These are phyloP conservation scores for Hypercompe scribonia DNA, from an alignment of 2,888 invertebrate genomes.

Conservation along the genomic window DNA sequence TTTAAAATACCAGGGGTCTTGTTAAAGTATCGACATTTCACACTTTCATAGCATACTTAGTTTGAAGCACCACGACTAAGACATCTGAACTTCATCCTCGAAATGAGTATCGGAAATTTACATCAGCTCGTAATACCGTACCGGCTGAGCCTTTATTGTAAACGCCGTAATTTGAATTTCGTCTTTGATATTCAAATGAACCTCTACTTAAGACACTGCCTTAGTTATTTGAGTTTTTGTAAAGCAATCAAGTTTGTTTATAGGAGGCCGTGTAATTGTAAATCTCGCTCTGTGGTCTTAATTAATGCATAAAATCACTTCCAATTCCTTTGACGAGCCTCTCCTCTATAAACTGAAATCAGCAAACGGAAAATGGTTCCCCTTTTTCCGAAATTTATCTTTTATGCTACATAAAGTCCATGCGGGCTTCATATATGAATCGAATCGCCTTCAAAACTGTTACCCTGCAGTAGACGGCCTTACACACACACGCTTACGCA, in stretches of 20 bases:
- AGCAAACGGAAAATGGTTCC: conserved; percentile 63
- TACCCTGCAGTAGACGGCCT: conserved; percentile 16
- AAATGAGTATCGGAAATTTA: conserved; percentile 87
- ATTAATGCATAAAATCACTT: conserved; percentile 83
- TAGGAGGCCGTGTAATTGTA: conserved; percentile 83
- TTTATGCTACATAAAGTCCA: conserved; percentile 43
- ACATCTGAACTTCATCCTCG: conserved; percentile 81
- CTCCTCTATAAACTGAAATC: conserved; percentile 66
- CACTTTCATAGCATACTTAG: conserved; percentile 54
- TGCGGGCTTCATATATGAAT: conserved; percentile 32
- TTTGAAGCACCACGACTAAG: conserved; percentile 73
- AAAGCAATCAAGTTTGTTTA: conserved; percentile 87
- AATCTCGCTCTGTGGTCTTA: conserved; percentile 84
- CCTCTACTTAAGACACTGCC: conserved; percentile 86
- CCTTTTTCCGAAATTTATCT: conserved; percentile 57
- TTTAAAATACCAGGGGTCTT: conserved; percentile 50
- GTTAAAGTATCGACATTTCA: conserved; percentile 47
- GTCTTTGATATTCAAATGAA: conserved; percentile 87
- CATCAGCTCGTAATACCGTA: conserved; percentile 85
- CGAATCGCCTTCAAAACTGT: conserved; percentile 37
- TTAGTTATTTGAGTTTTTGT: conserved; percentile 87
- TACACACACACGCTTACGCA: conserved; percentile 13
- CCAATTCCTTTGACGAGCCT: conserved; percentile 68
- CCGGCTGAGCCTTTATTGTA: conserved; percentile 85
- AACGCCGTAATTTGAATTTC: conserved; percentile 86